Percentiles rank a stretch among this genome's conserved stretches.
Conservation (phyloP, 2,888 invertebrate species). For the Choreutis nemorana region DNA sequence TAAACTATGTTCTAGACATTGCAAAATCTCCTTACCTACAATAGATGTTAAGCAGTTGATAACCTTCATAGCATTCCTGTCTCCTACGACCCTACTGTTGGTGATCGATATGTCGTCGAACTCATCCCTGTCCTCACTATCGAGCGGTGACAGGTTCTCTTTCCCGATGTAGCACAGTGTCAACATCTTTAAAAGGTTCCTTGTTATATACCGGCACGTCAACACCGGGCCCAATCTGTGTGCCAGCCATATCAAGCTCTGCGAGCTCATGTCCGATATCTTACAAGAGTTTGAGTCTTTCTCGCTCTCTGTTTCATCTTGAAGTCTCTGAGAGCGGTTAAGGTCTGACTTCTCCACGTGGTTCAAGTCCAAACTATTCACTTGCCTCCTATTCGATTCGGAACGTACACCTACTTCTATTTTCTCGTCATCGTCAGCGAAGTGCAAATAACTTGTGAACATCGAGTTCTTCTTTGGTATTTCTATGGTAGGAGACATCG, state of each 20-base stretch:
- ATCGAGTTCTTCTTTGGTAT: conserved; percentile 62
- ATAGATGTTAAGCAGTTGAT: conserved; percentile 89
- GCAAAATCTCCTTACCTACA: conserved; percentile 66
- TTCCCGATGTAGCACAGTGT: conserved; percentile 91
- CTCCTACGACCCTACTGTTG: conserved; percentile 75
- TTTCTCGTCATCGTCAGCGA: conserved; percentile 35
- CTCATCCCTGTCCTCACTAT: conserved; percentile 42
- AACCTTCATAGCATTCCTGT: conserved; percentile 85
- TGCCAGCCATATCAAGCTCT: conserved; percentile 90
- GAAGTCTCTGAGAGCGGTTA: conserved; percentile 18
- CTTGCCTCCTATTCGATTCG: conserved; percentile 19
- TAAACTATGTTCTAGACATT: too few relatives aligned
- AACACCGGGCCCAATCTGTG: conserved; percentile 94
- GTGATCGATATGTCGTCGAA: conserved; percentile 71
- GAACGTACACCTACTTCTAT: conserved; percentile 21
- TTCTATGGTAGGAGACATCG: conserved; percentile 75
- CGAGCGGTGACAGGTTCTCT: conserved; percentile 71
- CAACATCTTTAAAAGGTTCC: conserved; percentile 92
- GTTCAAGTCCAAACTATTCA: conserved; percentile 29
- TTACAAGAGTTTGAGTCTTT: conserved; percentile 46
- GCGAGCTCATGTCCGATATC: conserved; percentile 87
- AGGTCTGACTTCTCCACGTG: conserved; percentile 15
- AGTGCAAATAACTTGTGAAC: conserved; percentile 59
- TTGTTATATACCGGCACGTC: conserved; percentile 88
- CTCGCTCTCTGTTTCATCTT: conserved; percentile 23